phyloP scores from a whole-genome alignment of 1,140 invertebrate species.

The Mamestra configurata region DNA sequence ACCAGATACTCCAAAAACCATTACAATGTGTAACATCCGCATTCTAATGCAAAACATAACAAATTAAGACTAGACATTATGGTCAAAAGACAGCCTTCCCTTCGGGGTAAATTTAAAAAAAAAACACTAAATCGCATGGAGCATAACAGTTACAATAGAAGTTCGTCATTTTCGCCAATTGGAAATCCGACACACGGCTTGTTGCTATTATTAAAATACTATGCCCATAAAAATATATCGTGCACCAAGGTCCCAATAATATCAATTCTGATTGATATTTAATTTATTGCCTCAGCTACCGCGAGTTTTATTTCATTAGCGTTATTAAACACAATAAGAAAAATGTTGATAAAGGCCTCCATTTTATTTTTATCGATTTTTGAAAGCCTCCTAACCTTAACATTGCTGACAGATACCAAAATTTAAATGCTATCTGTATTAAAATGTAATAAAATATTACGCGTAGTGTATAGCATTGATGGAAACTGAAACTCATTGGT shows the following conservation, averaged over 20 bases:
- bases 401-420: not conserved
- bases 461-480: not conserved
- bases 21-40: too few relatives aligned
- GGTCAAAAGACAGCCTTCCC: too few relatives aligned
- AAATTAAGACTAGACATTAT: too few relatives aligned
- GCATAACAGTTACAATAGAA: too few relatives aligned
- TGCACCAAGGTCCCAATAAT: not conserved
- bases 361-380: not conserved
- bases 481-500: not conserved
- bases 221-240: not conserved
- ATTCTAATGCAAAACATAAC: too few relatives aligned
- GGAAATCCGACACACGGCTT: too few relatives aligned
- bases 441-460: not conserved
- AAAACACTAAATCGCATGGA: too few relatives aligned
- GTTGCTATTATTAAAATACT: not conserved
- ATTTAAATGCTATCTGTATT: not conserved
- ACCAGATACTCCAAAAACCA: too few relatives aligned
- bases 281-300: not conserved
- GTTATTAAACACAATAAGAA: conserved; percentile 26
- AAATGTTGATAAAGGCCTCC: conserved; percentile 6
- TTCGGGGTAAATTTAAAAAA: too few relatives aligned
- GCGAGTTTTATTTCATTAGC: not conserved
- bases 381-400: conserved; percentile 8
- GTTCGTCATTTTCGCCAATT: too few relatives aligned
- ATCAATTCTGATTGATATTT: conserved; percentile 1